Evolutionary conservation across 1,140 invertebrate genomes (phyloP).

Genomic region (Galendromus occidentalis): DNA sequence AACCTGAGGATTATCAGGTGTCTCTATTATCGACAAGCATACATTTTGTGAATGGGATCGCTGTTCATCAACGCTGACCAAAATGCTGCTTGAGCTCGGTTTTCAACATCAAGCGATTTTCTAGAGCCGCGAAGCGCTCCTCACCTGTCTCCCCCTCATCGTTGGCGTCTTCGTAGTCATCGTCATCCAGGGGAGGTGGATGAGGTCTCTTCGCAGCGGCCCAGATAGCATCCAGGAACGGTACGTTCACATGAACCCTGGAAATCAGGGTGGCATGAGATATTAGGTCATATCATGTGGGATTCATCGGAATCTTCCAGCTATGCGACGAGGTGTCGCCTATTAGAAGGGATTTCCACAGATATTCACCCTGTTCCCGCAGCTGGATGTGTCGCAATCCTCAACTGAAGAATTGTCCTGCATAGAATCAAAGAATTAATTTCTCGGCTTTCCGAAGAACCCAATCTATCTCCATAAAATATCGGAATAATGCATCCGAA

Average conservation of each 20-base stretch:
- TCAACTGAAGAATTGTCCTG: neutral
- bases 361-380: neutral
- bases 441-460: too few relatives aligned
- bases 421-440: neutral
- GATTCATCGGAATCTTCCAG: too few relatives aligned
- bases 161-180: neutral
- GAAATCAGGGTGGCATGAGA: neutral
- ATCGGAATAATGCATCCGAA: too few relatives aligned
- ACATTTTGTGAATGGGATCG: too few relatives aligned
- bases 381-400: neutral
- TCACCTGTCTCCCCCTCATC: neutral
- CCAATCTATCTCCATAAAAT: too few relatives aligned
- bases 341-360: neutral
- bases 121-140: neutral
- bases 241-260: neutral
- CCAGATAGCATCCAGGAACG: neutral
- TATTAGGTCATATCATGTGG: neutral
- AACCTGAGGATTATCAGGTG: too few relatives aligned
- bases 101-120: too few relatives aligned
- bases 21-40: too few relatives aligned
- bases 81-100: too few relatives aligned
- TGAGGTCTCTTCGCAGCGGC: neutral
- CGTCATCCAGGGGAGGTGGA: neutral
- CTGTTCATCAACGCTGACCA: too few relatives aligned
- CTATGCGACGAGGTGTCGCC: too few relatives aligned